Base-by-base conservation (phyloP, 1,140 invertebrate genomes). In the Watersipora subatra region DNA sequence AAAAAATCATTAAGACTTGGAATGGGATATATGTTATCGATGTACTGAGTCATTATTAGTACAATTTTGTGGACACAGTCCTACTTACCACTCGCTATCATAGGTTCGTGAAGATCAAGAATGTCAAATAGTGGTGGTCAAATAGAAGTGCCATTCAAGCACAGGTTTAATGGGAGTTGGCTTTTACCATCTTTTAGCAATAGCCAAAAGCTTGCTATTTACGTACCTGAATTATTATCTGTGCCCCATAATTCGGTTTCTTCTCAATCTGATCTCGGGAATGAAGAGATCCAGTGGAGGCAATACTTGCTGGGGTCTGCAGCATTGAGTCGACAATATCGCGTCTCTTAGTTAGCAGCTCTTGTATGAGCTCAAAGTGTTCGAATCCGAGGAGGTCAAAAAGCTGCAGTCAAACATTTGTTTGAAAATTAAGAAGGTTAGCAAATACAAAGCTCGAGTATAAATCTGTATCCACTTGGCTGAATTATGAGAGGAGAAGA, bases 301-400 rank as follows among this genome's bases (percentile, higher is more conserved):
- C 57, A n/a, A 71, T 58, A 7, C 64, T 64, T 28, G 46, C 70
- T 46, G 34, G 34, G 34, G 7, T 46, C 34, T 46, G 34, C 34
- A 46, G n/a, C 34, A 46, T 46, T 7, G n/a, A 7, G 7, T 46
- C 7, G 27, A 70, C 61, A 2, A 78, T 28, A 22, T 59, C 63
- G 2, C 68, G 25, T 66, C 88, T 82, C 76, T 93, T 84, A 72
- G 87, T 82, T 7, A 96, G 81, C 61, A 95, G 79, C 58, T 86
- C 85, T 72, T 87, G 84, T 59, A 94, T 89, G 46, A 95, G 83
- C 71, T 92, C 89, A 77, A 96, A 89, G 70, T 89, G 82, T 70
- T 93, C 89, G 80, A 88, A 92, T 2, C 93, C 91, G 64, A 90
- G 82, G 22, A 94, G 77, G 70, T 95, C 92, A 80, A 94, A 88